A percentile compares a stretch with the other conserved stretches of the same genome.
These are phyloP conservation scores for Drosophila bifasciata DNA, from an alignment of 1,140 invertebrate genomes.

Conservation along the genomic window DNA sequence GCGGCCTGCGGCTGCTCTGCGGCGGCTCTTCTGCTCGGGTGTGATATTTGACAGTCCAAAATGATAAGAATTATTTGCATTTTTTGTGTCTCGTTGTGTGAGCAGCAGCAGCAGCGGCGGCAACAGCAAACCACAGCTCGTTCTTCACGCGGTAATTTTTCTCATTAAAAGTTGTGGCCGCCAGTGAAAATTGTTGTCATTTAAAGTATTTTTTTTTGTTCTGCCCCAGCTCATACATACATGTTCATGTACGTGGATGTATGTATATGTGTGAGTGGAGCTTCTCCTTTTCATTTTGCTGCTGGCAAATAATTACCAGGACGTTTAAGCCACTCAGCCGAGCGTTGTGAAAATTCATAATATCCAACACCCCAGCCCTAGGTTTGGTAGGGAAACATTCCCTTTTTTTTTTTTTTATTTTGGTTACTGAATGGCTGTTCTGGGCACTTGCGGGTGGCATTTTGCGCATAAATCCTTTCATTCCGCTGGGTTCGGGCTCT, in stretches of 20 bases:
- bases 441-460: conserved; percentile 67
- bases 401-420: conserved; percentile 48
- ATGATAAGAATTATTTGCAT: conserved; percentile 80
- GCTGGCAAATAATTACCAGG: conserved; percentile 75
- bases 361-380: conserved; percentile 28
- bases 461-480: conserved; percentile 79
- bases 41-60: conserved; percentile 78
- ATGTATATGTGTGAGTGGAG: conserved; percentile 34
- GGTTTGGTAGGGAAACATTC: conserved; percentile 12
- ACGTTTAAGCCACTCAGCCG: conserved; percentile 76
- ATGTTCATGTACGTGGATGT: conserved; percentile 3
- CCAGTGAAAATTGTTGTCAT: conserved; percentile 68
- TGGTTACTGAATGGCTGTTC: conserved; percentile 45
- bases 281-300: not conserved
- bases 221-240: not conserved
- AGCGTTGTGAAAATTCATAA: conserved; percentile 80
- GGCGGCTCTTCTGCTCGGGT: conserved; percentile 39
- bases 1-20: conserved; percentile 49
- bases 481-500: conserved; percentile 41
- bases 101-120: too few species aligned
- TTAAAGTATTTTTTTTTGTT: conserved; percentile 44
- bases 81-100: conserved; percentile 30
- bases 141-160: conserved; percentile 56
- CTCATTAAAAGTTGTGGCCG: conserved; percentile 76
- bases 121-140: not conserved